Conservation (phyloP, 2,113 vertebrate species). For the Nesogale talazaci region DNA sequence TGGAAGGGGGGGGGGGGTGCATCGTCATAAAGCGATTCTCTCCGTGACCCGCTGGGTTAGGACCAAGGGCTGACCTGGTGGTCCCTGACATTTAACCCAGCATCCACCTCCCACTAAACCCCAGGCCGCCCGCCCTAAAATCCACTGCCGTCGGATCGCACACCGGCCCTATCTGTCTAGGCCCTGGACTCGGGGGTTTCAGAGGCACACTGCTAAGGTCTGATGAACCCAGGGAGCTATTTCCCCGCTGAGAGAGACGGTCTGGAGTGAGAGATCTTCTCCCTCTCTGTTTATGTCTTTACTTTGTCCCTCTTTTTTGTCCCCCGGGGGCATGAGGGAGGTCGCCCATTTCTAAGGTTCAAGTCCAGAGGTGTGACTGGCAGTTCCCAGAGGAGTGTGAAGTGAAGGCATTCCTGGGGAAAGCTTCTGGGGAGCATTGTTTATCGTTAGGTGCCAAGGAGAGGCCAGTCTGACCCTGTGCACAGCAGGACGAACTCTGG, state of each 20-base stretch:
- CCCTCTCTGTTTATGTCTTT: no score
- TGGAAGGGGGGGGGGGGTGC: not conserved
- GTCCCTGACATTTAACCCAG: not conserved
- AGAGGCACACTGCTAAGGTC: no score
- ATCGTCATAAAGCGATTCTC: not conserved
- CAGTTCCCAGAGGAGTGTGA: not conserved
- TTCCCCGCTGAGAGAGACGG: not conserved
- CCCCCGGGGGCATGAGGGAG: not conserved
- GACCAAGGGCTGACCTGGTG: not conserved
- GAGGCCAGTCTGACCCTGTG: no score
- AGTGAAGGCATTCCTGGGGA: not conserved
- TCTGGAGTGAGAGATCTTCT: not conserved
- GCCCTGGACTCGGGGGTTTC: no score
- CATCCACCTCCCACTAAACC: not conserved
- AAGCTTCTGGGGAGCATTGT: not conserved
- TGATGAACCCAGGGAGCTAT: no score
- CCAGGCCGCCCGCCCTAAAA: not conserved
- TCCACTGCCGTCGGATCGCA: no score
- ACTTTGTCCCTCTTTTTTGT: not conserved
- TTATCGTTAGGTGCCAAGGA: no score
- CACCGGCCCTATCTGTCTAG: no score
- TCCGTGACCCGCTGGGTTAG: not conserved
- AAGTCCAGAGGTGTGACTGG: slow-evolving; percentile 36
- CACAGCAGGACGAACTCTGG: no score
- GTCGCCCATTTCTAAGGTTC: not conserved